Percentiles rank a stretch among this genome's conserved stretches.
These are phyloP conservation scores for Drosophila prostipennis DNA, from an alignment of 2,888 invertebrate genomes.

Conservation along the genomic window DNA sequence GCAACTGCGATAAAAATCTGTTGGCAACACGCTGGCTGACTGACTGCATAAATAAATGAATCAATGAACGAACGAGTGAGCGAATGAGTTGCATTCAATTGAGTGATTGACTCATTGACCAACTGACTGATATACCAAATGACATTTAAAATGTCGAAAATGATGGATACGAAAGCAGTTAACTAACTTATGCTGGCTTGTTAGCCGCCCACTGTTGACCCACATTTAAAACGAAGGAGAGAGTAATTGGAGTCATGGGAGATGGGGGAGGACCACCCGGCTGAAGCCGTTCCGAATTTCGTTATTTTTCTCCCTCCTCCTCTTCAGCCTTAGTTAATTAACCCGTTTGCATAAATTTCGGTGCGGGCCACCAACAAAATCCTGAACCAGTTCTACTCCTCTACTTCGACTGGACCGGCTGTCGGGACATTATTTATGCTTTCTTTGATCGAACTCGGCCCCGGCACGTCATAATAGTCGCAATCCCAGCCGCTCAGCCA, in stretches of 20 bases:
- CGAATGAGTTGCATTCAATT: slow-evolving; percentile 17
- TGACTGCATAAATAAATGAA: slow-evolving; percentile 41
- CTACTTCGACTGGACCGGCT: slow-evolving; percentile 32
- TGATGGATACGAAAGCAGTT: slow-evolving; percentile 55
- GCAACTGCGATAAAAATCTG: slow-evolving; percentile 69
- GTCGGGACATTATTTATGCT: slow-evolving; percentile 74
- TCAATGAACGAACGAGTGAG: slow-evolving; percentile 24
- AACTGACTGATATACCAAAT: slow-evolving; percentile 52
- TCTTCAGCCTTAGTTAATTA: slow-evolving; percentile 66
- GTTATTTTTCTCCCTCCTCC: slow-evolving; percentile 8
- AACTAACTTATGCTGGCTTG: slow-evolving; percentile 53
- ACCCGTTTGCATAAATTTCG: slow-evolving; percentile 80
- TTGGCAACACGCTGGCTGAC: slow-evolving; percentile 56
- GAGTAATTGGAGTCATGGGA: slow-evolving; percentile 12
- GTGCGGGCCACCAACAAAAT: slow-evolving; percentile 21
- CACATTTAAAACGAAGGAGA: slow-evolving; percentile 44
- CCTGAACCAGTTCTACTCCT: slow-evolving; percentile 44
- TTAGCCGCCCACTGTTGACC: slow-evolving; percentile 73
- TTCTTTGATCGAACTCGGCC: slow-evolving; percentile 77
- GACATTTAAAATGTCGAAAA: slow-evolving; percentile 77
- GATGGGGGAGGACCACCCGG: slow-evolving; percentile 62
- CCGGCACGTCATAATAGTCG: slow-evolving; percentile 73
- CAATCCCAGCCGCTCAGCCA: slow-evolving; percentile 4
- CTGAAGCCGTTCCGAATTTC: slow-evolving; percentile 60
- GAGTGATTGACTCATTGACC: slow-evolving; percentile 42